These are phyloP conservation scores for Apodemia zela DNA, from an alignment of 2,888 invertebrate species.

Conservation along the genomic window DNA sequence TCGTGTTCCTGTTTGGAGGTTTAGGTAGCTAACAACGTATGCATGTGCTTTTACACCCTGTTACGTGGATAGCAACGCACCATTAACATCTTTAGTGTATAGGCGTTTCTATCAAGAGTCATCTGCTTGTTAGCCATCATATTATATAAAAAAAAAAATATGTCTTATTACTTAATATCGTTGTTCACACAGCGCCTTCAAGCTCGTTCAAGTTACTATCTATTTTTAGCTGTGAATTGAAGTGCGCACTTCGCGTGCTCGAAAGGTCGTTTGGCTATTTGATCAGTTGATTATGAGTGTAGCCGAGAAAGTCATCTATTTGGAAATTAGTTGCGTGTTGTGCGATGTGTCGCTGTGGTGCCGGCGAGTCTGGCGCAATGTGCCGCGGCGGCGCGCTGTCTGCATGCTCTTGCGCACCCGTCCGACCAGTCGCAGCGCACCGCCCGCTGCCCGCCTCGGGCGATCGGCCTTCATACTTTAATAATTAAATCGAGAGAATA, in stretches of 20 bases:
- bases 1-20: too few relatives aligned
- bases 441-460: conserved; percentile 74
- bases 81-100: too few relatives aligned
- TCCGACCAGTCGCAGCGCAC: conserved; percentile 75
- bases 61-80: too few relatives aligned
- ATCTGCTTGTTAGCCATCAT: background rate
- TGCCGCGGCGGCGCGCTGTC: conserved; percentile 75
- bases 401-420: conserved; percentile 75
- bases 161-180: background rate
- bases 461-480: conserved; percentile 76
- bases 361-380: conserved; percentile 70
- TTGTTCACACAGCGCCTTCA: background rate
- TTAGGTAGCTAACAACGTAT: too few relatives aligned
- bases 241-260: conserved; percentile 13
- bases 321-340: conserved; percentile 71
- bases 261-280: conserved; percentile 17
- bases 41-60: too few relatives aligned
- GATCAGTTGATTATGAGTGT: conserved; percentile 16
- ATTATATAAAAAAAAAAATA: background rate
- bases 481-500: conserved; percentile 72
- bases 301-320: conserved; percentile 63
- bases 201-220: conserved; percentile 8
- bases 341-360: conserved; percentile 71
- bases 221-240: conserved; percentile 12
- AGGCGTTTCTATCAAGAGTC: too few relatives aligned